Evolutionary conservation across 2,888 invertebrate genomes (phyloP), one percentile per base, ranked within the genome.

Genomic region (Drosophila acutilabella): DNA sequence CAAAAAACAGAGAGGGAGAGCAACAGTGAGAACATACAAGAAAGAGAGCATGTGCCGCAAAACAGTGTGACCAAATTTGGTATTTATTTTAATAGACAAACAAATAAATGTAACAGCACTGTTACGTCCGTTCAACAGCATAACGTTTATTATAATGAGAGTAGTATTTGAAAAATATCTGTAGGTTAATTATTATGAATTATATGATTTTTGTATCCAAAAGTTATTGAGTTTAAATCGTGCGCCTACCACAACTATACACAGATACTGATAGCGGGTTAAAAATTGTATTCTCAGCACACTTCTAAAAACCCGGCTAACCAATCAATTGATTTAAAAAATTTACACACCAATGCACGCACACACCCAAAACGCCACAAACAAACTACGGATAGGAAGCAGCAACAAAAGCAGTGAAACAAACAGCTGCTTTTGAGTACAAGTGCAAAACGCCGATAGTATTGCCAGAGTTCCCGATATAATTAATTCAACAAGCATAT

Each of bases 21-120:
- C 45, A 41, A 51, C 57, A 42, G 40, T 8, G 18, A 18, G 41
- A 11, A 30, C 30, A 30, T 30, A 30, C 30, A 30, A 30, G 14
- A 26, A 18, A 42, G 71, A 80, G 84, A 72, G 80, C 78, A 78
- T 80, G 71, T 75, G 74, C 74, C 78, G 74, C 62, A 44, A 61
- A 60, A 60, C 10, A 64, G 74, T 75, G 75, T 78, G 75, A 23
- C 75, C 75, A 64, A 23, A 41, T 41, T 40, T 18, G 7, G 6
- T 38, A 50, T 44, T 8, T 18, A 14, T 44, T 16, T 44, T 33
- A 51, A 44, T 36, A 13, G 16, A 11, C 20, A 40, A 26, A 30
- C 20, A 38, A 52, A 8, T 6, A 45, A 5, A 6, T n/a, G 11
- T 42, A 36, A 48, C 42, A 64, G n/a, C 16, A 18, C 8, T 16